A percentile compares a stretch with the other conserved stretches of the same genome.
Conservation (phyloP, 2,113 vertebrate species). For the Oxygymnocypris stewartii region DNA sequence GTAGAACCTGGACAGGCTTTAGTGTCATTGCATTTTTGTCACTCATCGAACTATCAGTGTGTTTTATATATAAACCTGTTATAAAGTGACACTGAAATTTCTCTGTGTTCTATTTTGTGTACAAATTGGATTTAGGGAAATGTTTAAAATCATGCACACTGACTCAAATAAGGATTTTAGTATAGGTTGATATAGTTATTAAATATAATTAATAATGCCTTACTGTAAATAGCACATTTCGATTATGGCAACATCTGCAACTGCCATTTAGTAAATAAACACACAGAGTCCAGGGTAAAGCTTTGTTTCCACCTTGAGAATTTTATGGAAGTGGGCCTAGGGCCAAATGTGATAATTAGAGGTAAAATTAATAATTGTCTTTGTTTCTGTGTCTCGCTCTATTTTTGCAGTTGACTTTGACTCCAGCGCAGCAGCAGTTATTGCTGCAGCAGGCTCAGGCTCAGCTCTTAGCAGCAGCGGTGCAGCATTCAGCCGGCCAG, state of each 20-base stretch:
- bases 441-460: constrained; percentile 97
- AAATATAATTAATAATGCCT: background rate
- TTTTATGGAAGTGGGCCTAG: background rate
- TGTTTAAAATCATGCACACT: too few species aligned
- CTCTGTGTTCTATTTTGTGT: too few species aligned
- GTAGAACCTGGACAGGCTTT: too few species aligned
- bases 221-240: background rate
- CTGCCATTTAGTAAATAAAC: background rate
- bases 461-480: constrained; percentile 95
- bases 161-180: too few species aligned
- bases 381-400: constrained; percentile 3
- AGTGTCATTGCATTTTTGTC: too few species aligned
- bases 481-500: constrained; percentile 96
- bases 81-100: too few species aligned
- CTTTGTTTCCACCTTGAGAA: background rate
- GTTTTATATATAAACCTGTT: too few species aligned
- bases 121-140: too few species aligned
- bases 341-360: background rate
- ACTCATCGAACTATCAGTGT: too few species aligned
- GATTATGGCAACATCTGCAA: background rate
- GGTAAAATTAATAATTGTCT: background rate
- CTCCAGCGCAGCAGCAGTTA: constrained; percentile 95
- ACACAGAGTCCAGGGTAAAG: background rate
- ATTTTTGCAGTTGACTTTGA: constrained; percentile 86
- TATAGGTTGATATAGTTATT: background rate